These are phyloP conservation scores for Chrysolina haemoptera DNA, from an alignment of 2,888 invertebrate genomes.

Conservation along the genomic window DNA sequence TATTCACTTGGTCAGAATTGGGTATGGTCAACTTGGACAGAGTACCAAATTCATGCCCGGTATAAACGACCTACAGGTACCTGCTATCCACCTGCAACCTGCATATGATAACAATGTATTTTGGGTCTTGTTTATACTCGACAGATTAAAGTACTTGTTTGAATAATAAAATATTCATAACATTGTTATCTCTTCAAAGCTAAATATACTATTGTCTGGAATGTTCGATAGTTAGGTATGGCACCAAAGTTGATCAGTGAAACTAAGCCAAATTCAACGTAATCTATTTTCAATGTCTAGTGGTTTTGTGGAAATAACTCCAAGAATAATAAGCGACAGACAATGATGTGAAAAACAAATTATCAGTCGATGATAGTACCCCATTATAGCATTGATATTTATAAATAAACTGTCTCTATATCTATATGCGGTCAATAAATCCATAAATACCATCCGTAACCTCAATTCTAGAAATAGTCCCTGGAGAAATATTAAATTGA, in stretches of 20 bases:
- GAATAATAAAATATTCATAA: conserved; percentile 27
- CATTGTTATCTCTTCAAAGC: conserved; percentile 13
- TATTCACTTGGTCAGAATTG: too few relatives aligned
- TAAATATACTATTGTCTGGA: conserved; percentile 9
- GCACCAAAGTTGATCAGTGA: background rate
- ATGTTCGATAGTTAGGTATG: conserved; percentile 13
- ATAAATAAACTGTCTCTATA: background rate
- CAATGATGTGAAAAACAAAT: background rate
- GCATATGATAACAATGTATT: conserved; percentile 3
- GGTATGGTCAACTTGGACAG: too few relatives aligned
- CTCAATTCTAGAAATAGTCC: background rate
- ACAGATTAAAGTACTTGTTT: conserved; percentile 32
- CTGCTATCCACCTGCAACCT: conserved; percentile 12
- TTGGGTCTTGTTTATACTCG: conserved; percentile 22
- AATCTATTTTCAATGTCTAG: too few relatives aligned
- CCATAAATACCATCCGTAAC: background rate
- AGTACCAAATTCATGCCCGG: too few relatives aligned
- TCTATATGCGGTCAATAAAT: conserved; percentile 2
- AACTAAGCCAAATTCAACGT: background rate
- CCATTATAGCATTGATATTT: background rate
- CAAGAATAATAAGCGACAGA: background rate
- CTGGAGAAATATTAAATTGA: too few relatives aligned
- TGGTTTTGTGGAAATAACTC: background rate
- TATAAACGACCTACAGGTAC: too few relatives aligned
- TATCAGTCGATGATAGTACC: background rate